A percentile compares a stretch with the other conserved stretches of the same genome.
Conservation (phyloP, 2,113 vertebrate genomes). For the Heterocephalus glaber region DNA sequence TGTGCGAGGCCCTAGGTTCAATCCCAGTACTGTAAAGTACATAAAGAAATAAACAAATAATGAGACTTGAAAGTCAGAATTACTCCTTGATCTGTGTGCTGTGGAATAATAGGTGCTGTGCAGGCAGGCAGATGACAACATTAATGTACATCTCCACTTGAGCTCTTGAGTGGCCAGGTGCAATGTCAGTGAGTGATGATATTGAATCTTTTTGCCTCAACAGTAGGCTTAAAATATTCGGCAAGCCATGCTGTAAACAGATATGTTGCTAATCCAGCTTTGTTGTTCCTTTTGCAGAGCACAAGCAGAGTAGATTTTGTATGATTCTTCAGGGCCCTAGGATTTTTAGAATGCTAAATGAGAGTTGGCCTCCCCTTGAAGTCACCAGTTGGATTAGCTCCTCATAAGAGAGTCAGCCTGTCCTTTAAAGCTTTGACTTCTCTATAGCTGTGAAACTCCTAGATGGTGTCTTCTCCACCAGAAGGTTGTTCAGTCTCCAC, state of each 20-base stretch:
- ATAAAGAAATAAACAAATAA: not conserved
- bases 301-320: not conserved
- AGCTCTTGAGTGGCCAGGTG: not conserved
- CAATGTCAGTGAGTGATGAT: not conserved
- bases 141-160: not conserved
- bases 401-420: not conserved
- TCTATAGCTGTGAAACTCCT: no score
- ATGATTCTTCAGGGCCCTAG: not conserved
- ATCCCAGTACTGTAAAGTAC: not conserved
- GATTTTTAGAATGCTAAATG: not conserved
- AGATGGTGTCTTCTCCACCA: not conserved
- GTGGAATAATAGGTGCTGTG: no score
- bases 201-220: not conserved
- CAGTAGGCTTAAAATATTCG: not conserved
- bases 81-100: not conserved
- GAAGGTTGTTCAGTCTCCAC: not conserved
- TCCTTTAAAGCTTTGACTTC: not conserved
- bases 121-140: not conserved
- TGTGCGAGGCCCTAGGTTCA: not conserved
- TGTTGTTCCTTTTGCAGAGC: not conserved
- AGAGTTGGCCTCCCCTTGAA: not conserved
- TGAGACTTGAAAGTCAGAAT: not conserved
- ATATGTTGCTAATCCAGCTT: not conserved
- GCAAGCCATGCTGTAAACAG: no score
- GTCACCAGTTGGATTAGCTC: not conserved